Conservation (phyloP, 2,888 invertebrate genomes). For the Helobdella robusta region DNA sequence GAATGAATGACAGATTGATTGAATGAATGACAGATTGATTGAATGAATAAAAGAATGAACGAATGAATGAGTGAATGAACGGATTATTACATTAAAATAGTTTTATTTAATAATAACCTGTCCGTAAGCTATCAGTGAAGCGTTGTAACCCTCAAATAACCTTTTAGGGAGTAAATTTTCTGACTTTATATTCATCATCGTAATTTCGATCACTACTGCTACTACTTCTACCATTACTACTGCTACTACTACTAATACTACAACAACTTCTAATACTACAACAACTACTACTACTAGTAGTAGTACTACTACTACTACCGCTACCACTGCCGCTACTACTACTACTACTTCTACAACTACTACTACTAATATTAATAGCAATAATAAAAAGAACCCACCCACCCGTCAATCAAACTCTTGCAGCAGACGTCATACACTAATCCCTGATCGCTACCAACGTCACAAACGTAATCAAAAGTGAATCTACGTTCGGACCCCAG, state of each 20-base stretch:
- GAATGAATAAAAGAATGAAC: too few relatives aligned
- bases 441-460: constrained; percentile 65
- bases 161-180: constrained; percentile 39
- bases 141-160: constrained; percentile 89
- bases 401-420: constrained; percentile 72
- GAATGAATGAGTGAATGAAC: background rate
- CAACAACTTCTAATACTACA: too few relatives aligned
- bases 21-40: too few relatives aligned
- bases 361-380: background rate
- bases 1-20: too few relatives aligned
- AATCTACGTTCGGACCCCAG: constrained; percentile 61
- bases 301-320: too few relatives aligned
- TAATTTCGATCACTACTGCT: background rate
- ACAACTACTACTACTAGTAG: too few relatives aligned
- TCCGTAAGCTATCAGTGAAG: constrained; percentile 91
- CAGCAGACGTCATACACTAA: constrained; percentile 74
- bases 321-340: background rate
- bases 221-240: background rate
- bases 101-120: constrained; percentile 56
- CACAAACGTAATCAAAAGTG: constrained; percentile 92
- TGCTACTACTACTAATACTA: too few relatives aligned
- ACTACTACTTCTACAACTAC: background rate
- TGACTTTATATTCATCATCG: background rate
- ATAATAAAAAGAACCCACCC: constrained; percentile 30
- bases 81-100: background rate